These are phyloP conservation scores for Amazona ochrocephala DNA, from an alignment of 2,797 vertebrate genomes.

Conservation along the genomic window DNA sequence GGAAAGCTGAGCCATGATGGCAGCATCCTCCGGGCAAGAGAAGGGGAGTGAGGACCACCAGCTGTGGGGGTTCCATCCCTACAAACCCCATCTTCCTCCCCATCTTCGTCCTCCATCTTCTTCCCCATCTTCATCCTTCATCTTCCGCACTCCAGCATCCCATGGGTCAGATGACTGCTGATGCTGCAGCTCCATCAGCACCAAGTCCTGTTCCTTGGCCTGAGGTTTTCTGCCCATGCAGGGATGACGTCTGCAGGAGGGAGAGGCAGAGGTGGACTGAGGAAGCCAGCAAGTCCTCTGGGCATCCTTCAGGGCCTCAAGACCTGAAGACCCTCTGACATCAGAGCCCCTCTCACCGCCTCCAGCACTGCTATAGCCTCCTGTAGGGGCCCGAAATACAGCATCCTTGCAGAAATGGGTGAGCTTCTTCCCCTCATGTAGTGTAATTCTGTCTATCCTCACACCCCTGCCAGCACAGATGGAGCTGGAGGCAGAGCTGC, in stretches of 20 bases:
- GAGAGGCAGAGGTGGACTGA: background rate
- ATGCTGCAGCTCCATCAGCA: background rate
- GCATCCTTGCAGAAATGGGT: background rate
- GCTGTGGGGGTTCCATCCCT: background rate
- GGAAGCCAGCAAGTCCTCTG: background rate
- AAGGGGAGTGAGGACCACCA: background rate
- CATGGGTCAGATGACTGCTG: accelerated
- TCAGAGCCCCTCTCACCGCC: background rate
- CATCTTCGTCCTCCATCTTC: background rate
- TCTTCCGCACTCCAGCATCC: background rate
- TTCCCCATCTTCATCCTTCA: background rate
- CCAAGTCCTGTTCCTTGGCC: background rate
- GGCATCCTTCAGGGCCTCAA: background rate
- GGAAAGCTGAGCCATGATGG: background rate
- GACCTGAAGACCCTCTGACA: background rate
- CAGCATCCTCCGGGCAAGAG: background rate
- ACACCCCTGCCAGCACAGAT: background rate
- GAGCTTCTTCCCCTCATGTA: background rate
- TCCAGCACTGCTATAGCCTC: background rate
- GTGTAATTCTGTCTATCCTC: background rate
- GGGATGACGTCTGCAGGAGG: background rate
- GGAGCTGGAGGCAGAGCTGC: background rate
- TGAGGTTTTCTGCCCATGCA: accelerated
- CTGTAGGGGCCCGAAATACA: background rate
- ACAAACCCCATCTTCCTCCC: background rate